These are phyloP conservation scores for Drosophila tripunctata DNA, from an alignment of 2,888 invertebrate species.

Conservation along the genomic window DNA sequence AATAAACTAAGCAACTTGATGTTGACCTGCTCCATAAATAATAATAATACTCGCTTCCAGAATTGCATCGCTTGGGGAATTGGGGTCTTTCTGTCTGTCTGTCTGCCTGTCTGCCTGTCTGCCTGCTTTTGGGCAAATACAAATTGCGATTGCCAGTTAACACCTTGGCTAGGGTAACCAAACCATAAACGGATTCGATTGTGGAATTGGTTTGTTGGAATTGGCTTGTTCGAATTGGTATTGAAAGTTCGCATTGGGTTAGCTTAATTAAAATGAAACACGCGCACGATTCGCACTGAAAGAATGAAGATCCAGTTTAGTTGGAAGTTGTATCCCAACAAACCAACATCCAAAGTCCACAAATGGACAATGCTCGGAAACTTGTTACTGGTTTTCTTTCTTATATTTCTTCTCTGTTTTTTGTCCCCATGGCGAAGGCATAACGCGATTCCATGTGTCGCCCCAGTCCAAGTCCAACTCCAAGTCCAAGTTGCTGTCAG, in stretches of 20 bases:
- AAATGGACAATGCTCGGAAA: slow-evolving; percentile 59
- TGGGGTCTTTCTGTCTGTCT: too few relatives aligned
- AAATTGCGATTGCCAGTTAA: slow-evolving; percentile 68
- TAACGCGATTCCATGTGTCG: slow-evolving; percentile 64
- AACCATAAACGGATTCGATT: slow-evolving; percentile 16
- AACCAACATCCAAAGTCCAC: slow-evolving; percentile 73
- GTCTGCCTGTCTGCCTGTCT: too few relatives aligned
- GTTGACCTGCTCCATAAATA: slow-evolving; percentile 58
- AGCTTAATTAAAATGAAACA: slow-evolving; percentile 66
- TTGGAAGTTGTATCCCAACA: slow-evolving; percentile 17
- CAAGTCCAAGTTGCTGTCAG: slow-evolving; percentile 43
- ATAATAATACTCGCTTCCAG: slow-evolving; percentile 22
- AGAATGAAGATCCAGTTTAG: slow-evolving; percentile 46
- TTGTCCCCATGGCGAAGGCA: slow-evolving; percentile 48
- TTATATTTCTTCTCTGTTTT: too few relatives aligned
- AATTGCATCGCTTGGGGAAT: slow-evolving; percentile 36
- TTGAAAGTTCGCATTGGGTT: slow-evolving; percentile 17
- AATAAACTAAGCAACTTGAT: slow-evolving; percentile 70
- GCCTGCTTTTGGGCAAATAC: slow-evolving; percentile 54
- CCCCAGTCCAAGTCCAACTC: slow-evolving; percentile 39
- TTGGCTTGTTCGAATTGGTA: slow-evolving; percentile 17
- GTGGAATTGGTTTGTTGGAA: slow-evolving; percentile 11
- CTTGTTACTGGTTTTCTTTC: slow-evolving; percentile 66
- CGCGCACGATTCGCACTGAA: slow-evolving; percentile 29
- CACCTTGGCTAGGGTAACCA: slow-evolving; percentile 51